These are phyloP conservation scores for Leptobrachium ailaonicum DNA, from an alignment of 2,113 vertebrate species.

Conservation along the genomic window DNA sequence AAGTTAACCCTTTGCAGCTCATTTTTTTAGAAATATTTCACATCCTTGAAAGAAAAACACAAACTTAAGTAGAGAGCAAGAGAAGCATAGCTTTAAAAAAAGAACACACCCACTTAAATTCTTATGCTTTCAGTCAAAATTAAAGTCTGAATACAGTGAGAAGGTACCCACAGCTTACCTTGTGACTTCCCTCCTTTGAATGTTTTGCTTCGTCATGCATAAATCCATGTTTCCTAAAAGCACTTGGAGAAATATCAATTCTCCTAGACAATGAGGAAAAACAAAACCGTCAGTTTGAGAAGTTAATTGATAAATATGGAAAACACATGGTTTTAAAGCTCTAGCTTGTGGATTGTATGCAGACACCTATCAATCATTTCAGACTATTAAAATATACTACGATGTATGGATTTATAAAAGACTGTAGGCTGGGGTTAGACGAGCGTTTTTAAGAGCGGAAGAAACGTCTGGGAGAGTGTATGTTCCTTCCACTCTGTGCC, in stretches of 20 bases:
- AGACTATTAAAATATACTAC: no score
- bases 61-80: conserved; percentile 90
- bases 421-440: no score
- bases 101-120: conserved; percentile 69
- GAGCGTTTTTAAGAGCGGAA: no score
- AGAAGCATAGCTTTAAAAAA: conserved; percentile 78
- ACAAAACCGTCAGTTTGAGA: no score
- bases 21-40: conserved; percentile 88
- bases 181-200: conserved; percentile 89
- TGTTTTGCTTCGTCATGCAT: conserved; percentile 93
- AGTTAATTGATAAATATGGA: no score
- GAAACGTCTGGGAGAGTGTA: no score
- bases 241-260: conserved; percentile 99
- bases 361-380: no score
- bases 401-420: no score
- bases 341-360: no score
- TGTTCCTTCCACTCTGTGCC: no score
- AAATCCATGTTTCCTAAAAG: conserved; percentile 97
- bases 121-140: conserved; percentile 20
- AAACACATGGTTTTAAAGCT: no score
- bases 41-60: conserved; percentile 93
- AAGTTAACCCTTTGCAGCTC: conserved; percentile 93
- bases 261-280: conserved; percentile 68
- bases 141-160: conserved; percentile 63
- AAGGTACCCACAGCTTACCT: conserved; percentile 89